phyloP scores from a whole-genome alignment of 92 coral and sea anemone genomes.

The Epizoanthus ramosus region DNA sequence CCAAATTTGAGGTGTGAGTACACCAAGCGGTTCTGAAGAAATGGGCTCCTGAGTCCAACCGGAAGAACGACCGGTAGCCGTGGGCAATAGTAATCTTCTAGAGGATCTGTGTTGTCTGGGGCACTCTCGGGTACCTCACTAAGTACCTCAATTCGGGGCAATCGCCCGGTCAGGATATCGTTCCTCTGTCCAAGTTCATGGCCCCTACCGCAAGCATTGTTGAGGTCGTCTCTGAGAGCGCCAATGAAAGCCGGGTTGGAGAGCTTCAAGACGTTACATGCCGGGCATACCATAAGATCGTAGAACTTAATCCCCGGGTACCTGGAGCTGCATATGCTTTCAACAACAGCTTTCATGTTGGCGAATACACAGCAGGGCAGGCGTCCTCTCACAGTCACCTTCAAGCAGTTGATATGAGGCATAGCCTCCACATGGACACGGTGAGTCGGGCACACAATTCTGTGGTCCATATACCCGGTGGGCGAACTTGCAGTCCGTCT shows the following conservation, averaged over 20 bases:
- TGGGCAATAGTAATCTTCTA: constrained; percentile 75
- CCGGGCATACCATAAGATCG: constrained; percentile 67
- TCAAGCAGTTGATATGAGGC: constrained; percentile 63
- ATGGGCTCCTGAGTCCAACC: constrained; percentile 73
- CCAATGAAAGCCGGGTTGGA: constrained; percentile 55
- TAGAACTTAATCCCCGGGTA: constrained; percentile 77
- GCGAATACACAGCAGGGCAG: constrained; percentile 84
- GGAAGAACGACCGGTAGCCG: constrained; percentile 81
- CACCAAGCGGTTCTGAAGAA: constrained; percentile 67
- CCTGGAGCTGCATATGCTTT: constrained; percentile 68
- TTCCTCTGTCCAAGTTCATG: constrained; percentile 65
- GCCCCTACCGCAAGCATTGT: constrained; percentile 68
- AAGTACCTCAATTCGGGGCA: constrained; percentile 36
- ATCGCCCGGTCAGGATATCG: constrained; percentile 64
- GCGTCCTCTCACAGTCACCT: constrained; percentile 71
- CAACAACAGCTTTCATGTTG: constrained; percentile 66
- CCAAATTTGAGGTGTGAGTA: constrained; percentile 77
- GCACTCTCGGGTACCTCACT: constrained; percentile 19
- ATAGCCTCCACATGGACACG: constrained; percentile 66
- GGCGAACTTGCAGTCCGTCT: constrained; percentile 48
- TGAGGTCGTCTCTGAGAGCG: constrained; percentile 42
- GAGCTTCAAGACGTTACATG: constrained; percentile 54
- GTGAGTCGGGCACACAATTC: constrained; percentile 50
- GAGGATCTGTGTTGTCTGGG: constrained; percentile 41
- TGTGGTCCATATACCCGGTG: constrained; percentile 61